Base-by-base conservation (phyloP, 1,140 invertebrate genomes). In the Hirudo medicinalis region DNA sequence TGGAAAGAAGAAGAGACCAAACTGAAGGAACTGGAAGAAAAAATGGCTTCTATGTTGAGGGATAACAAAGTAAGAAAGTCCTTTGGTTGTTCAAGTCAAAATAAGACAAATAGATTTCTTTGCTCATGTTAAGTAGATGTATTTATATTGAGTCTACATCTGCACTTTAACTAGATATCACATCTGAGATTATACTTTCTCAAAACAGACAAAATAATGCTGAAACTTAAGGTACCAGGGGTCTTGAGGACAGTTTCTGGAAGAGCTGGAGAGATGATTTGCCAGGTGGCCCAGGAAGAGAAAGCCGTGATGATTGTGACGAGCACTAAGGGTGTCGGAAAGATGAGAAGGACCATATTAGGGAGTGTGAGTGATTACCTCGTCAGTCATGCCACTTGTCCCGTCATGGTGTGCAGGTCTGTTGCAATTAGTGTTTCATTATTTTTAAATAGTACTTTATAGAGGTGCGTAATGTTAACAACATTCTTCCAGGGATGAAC, bases 1-100 rank as follows among this genome's bases (percentile, higher is more conserved):
- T 74, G 73, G 73, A 74, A 74, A 63, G 73, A 74, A 40, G 70
- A 71, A 40, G 73, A 74, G 54, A 54, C 63, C 19, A 74, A 71
- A 67, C 53, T 53, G 20, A 71, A 71, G 54, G n/a, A 15, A 25
- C 73, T 74, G 36, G 73, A 74, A 55, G 70, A 71, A 25, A 74
- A 72, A 40, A 74, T 74, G 73, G 70, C 71, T 29, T 32, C 57
- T 43, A 49, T 74, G 36, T 57, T 74, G 29, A 72, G 68, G 27
- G 70, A 74, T 43, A 72, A 72, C 66, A 60, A 60, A 57, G 73
- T 74, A n/a, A 63, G 25, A 32, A 22, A 25, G 13, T 22, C 13
- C 3, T 54, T 11, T 54, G 29, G 9, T 68, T 40, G n/a, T 29
- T 13, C 19, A 11, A 6, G 29, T 68, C n/a, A 27, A 32, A 13